Conservation (phyloP, 2,113 vertebrate genomes). For the Heterotis niloticus region DNA sequence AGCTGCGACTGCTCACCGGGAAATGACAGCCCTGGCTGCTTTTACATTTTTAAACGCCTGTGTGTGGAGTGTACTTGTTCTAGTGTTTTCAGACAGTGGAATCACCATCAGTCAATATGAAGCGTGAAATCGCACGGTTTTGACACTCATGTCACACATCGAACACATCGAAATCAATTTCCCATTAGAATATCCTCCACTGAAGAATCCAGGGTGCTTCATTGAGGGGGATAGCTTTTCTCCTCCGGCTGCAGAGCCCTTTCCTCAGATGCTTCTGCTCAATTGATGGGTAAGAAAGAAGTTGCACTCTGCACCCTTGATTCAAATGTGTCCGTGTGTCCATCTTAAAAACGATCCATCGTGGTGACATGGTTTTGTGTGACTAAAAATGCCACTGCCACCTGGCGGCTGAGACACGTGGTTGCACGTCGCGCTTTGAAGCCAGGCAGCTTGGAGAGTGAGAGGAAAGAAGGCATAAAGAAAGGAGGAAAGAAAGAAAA, state of each 20-base stretch:
- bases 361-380: background rate
- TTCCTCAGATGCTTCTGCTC: background rate
- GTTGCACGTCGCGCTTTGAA: background rate
- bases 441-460: background rate
- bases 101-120: too few relatives aligned
- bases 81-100: too few relatives aligned
- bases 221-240: background rate
- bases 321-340: background rate
- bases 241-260: background rate
- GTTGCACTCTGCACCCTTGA: background rate
- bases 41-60: too few relatives aligned
- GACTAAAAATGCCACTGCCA: constrained; percentile 5
- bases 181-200: background rate
- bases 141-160: background rate
- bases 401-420: background rate
- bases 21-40: too few relatives aligned
- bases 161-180: background rate
- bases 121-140: background rate
- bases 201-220: background rate
- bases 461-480: background rate
- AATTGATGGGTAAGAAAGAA: background rate
- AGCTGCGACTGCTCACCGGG: too few relatives aligned
- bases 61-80: too few relatives aligned
- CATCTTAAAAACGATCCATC: background rate
- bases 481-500: background rate